These are phyloP conservation scores for Callyntrura guangdongensis DNA, from an alignment of 2,888 invertebrate species.

Conservation along the genomic window DNA sequence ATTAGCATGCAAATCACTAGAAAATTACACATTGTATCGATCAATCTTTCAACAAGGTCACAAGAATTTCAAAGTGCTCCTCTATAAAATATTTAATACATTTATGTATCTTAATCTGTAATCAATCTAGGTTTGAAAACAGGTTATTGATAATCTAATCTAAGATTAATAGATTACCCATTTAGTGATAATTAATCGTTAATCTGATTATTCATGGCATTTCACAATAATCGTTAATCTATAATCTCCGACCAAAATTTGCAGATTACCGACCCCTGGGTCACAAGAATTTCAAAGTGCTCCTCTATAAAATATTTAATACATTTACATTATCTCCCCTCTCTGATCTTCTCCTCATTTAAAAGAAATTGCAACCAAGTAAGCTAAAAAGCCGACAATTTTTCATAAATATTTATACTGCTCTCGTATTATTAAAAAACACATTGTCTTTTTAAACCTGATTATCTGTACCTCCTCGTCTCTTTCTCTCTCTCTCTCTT, in stretches of 20 bases:
- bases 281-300: neutral
- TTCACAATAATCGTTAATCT: too few relatives aligned
- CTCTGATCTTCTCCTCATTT: neutral
- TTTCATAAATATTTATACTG: conserved; percentile 26
- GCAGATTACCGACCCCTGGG: too few relatives aligned
- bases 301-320: neutral
- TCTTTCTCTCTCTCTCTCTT: too few relatives aligned
- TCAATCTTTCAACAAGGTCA: conserved; percentile 32
- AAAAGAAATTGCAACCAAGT: neutral
- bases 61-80: neutral
- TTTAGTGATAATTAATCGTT: too few relatives aligned
- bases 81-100: neutral
- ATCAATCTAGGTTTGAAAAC: too few relatives aligned
- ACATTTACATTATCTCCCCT: neutral
- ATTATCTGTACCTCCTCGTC: too few relatives aligned
- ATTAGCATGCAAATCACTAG: conserved; percentile 31
- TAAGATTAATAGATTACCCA: too few relatives aligned
- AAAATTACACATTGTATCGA: conserved; percentile 32
- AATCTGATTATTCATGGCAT: too few relatives aligned
- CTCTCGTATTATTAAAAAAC: neutral
- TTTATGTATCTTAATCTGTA: too few relatives aligned
- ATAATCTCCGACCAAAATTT: too few relatives aligned
- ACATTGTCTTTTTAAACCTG: conserved; percentile 17
- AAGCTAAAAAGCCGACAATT: neutral
- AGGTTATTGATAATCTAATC: too few relatives aligned